These are phyloP conservation scores for Alloscopus bannaensis DNA, from an alignment of 2,888 invertebrate species.

Conservation along the genomic window DNA sequence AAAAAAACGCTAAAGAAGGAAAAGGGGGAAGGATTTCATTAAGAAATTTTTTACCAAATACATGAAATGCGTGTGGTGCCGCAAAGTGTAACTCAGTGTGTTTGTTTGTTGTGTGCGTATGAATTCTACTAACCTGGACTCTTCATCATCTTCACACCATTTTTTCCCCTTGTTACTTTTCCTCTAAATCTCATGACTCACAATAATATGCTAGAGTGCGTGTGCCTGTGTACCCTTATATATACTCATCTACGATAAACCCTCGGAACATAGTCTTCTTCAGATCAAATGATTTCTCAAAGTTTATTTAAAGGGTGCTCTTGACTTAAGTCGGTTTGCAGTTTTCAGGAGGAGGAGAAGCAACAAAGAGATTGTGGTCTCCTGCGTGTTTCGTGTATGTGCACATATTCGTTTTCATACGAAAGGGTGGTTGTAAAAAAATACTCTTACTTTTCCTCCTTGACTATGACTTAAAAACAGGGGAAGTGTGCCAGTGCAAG, in stretches of 20 bases:
- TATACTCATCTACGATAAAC: no score
- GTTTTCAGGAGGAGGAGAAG: constrained; percentile 39
- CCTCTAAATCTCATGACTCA: no score
- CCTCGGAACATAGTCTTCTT: no score
- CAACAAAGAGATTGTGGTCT: constrained; percentile 48
- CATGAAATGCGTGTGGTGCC: background rate
- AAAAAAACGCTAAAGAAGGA: no score
- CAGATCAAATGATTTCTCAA: constrained; percentile 28
- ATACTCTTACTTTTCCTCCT: constrained; percentile 25
- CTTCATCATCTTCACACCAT: constrained; percentile 23
- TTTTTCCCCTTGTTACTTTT: no score
- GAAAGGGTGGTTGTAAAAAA: no score
- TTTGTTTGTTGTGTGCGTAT: constrained; percentile 9
- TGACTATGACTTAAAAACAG: constrained; percentile 55
- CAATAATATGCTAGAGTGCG: no score
- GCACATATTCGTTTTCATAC: no score
- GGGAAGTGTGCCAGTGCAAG: background rate
- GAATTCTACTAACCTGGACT: constrained; percentile 61
- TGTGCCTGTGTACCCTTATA: no score
- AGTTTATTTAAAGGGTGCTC: constrained; percentile 57
- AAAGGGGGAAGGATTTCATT: no score
- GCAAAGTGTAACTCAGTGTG: constrained; percentile 6
- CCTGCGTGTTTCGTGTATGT: no score
- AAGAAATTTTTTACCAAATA: constrained; percentile 1
- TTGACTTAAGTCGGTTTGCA: constrained; percentile 43